Percentiles rank a stretch among this genome's conserved stretches.
phyloP scores from a whole-genome alignment of 2,797 vertebrate species.

The Spheniscus humboldti region DNA sequence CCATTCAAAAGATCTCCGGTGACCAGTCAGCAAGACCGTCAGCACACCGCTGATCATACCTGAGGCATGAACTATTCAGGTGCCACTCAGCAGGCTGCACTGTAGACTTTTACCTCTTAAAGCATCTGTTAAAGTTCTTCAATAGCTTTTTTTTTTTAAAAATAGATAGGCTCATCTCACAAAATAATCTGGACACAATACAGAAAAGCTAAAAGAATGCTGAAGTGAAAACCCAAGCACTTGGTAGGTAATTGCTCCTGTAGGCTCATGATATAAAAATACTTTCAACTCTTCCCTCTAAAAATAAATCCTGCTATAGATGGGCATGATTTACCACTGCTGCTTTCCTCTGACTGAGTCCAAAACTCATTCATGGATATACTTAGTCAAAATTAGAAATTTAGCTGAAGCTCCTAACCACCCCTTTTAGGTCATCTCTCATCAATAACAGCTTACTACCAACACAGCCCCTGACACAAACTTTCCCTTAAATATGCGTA shows the following conservation, averaged over 20 bases:
- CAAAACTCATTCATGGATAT: neutral
- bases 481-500: constrained; percentile 60
- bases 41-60: neutral
- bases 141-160: neutral
- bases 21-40: neutral
- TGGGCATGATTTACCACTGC: neutral
- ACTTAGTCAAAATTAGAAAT: neutral
- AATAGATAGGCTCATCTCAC: neutral
- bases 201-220: constrained; percentile 23
- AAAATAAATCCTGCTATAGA: constrained; percentile 5
- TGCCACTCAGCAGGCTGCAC: neutral
- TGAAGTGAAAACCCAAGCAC: constrained; percentile 46
- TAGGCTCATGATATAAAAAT: constrained; percentile 16
- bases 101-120: neutral
- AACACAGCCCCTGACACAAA: constrained; percentile 15
- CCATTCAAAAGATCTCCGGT: neutral
- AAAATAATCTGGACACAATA: constrained; percentile 9
- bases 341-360: neutral
- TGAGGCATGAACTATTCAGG: neutral
- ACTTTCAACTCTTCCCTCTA: neutral
- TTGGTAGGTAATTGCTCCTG: constrained; percentile 13
- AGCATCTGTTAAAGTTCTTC: neutral
- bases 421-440: neutral
- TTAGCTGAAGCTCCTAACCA: neutral
- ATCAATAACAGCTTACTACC: neutral